Conservation (phyloP, 2,888 invertebrate species). For the Tetranychus truncatus region DNA sequence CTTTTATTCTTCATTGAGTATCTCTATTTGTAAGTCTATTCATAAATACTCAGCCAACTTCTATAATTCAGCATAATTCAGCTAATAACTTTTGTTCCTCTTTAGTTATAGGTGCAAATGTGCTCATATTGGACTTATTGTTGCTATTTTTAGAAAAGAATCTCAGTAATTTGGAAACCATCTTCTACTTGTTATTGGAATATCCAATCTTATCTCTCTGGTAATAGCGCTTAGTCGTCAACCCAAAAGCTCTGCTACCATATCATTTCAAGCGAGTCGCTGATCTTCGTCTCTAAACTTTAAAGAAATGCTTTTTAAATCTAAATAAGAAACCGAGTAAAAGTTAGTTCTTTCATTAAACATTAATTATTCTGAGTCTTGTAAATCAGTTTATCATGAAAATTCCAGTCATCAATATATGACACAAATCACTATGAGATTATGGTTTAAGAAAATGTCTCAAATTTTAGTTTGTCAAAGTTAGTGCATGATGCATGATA, state of each 20-base stretch:
- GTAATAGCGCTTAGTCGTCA: conserved; percentile 17
- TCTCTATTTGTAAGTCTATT: background rate
- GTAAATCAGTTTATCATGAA: too few relatives aligned
- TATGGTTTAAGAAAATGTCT: too few relatives aligned
- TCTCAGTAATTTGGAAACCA: background rate
- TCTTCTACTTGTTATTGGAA: background rate
- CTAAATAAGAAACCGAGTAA: background rate
- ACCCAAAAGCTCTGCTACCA: conserved; percentile 15
- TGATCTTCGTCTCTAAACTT: background rate
- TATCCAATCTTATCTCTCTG: conserved; percentile 16
- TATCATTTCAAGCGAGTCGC: conserved; percentile 18
- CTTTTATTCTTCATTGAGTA: too few relatives aligned
- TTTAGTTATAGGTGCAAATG: background rate
- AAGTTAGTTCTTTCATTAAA: too few relatives aligned
- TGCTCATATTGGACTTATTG: background rate
- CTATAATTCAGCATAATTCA: background rate
- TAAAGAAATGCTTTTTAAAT: background rate
- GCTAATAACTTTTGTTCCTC: background rate
- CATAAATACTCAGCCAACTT: background rate
- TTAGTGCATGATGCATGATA: too few relatives aligned
- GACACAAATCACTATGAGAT: too few relatives aligned
- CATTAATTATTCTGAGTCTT: too few relatives aligned
- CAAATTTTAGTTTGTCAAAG: too few relatives aligned
- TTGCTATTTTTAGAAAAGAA: background rate
- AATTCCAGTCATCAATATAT: too few relatives aligned